Evolutionary conservation across 2,113 vertebrate species (phyloP).

Genomic region (Pithys albifrons): DNA sequence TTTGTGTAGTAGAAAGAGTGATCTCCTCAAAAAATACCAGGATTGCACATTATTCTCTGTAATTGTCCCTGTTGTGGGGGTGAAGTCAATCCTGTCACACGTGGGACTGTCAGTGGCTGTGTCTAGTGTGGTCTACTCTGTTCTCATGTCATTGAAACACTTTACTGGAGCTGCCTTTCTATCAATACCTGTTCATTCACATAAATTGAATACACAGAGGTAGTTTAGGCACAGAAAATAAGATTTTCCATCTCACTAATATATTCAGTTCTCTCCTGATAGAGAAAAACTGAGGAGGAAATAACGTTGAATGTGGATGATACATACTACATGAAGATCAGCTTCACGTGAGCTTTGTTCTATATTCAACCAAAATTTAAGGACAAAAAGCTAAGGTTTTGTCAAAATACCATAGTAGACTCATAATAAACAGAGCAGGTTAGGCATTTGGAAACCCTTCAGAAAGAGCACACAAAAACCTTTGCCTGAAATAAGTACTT

Average conservation of each 20-base stretch:
- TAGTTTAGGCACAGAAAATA: background rate
- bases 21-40: background rate
- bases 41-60: background rate
- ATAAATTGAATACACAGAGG: background rate
- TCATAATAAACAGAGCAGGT: background rate
- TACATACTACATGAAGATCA: background rate
- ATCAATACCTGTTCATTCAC: background rate
- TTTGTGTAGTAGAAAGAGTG: background rate
- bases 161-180: background rate
- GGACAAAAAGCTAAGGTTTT: background rate
- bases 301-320: background rate
- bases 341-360: background rate
- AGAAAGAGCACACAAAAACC: background rate
- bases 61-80: background rate
- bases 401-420: background rate
- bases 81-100: background rate
- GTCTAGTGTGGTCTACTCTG: fast-evolving
- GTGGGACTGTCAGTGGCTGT: fast-evolving
- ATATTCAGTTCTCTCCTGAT: background rate
- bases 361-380: background rate
- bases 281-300: background rate
- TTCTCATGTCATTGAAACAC: background rate
- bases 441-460: background rate
- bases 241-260: background rate
- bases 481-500: background rate